A percentile compares a stretch with the other conserved stretches of the same genome.
Evolutionary conservation across 2,113 vertebrate species (phyloP).

Genomic region (Rostratula benghalensis): DNA sequence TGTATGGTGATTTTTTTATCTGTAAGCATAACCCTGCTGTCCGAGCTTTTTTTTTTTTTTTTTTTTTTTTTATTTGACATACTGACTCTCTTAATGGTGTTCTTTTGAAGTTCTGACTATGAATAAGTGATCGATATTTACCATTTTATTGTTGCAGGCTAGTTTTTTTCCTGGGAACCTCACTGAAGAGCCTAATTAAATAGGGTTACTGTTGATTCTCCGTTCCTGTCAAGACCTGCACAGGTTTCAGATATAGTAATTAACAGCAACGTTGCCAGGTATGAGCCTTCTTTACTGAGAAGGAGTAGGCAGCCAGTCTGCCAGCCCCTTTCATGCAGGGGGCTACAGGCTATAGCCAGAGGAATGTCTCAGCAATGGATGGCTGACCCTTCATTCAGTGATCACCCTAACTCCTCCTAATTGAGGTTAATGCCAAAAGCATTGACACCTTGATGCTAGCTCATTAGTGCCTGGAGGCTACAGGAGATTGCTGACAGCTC

Average conservation of each 20-base stretch:
- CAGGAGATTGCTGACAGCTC: background rate
- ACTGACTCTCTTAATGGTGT: background rate
- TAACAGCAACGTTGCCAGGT: background rate
- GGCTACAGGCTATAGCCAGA: background rate
- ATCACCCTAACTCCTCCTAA: conserved; percentile 48
- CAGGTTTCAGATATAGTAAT: background rate
- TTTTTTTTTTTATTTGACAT: background rate
- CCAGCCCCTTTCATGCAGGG: background rate
- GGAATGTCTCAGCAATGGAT: conserved; percentile 24
- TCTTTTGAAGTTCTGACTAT: background rate
- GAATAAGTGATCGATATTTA: background rate
- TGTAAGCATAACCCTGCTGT: background rate
- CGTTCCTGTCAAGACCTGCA: background rate
- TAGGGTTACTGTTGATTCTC: background rate
- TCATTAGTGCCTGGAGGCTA: conserved; percentile 41
- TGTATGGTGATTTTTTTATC: background rate
- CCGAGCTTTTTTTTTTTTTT: background rate
- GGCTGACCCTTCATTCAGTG: conserved; percentile 15
- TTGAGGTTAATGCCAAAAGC: conserved; percentile 59
- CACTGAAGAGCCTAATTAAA: background rate
- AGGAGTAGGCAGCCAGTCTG: background rate
- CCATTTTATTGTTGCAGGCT: background rate
- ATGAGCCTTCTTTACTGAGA: background rate
- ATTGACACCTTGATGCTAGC: conserved; percentile 45
- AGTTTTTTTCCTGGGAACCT: background rate